Evolutionary conservation across 2,888 invertebrate species (phyloP), one percentile per base, ranked within the genome.

Genomic region (Anagyrus pseudococci): DNA sequence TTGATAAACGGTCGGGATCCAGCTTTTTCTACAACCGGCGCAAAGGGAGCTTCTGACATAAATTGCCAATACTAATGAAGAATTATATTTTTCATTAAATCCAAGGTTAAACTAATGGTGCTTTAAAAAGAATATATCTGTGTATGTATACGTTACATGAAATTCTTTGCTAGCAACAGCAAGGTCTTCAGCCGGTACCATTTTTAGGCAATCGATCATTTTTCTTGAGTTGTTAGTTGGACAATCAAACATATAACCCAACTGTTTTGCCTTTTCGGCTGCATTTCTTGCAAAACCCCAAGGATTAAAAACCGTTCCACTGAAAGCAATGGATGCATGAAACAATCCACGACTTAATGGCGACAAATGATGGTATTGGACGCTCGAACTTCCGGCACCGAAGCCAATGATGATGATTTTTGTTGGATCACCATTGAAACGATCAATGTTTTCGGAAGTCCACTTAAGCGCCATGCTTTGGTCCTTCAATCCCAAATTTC

Each of bases 401-500:
- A 52, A 52, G 19, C 59, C 59, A 1, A 23, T 17, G 22, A 59
- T 37, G 13, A 25, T 46, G 0, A 59, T 23, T 10, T 22, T 19
- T 3, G 4, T 10, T 3, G 19, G 17, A 25, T 59, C 53, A 10
- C 59, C 59, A 2, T 40, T 25, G 19, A 59, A 59, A 4, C 15
- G 22, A 13, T 7, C n/a, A 4, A 52, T 46, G 20, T 59, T 53
- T 3, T 53, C 33, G 8, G 22, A 22, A 1, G 40, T 37, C 59
- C 52, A 59, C 2, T 15, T 25, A 15, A 59, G 20, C 1, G 59
- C 59, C 37, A 53, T 17, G 4, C 33, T 37, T 19, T 59, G 59
- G 23, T 59, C 59, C 17, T 59, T 59, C 19, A 59, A 17, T 6
- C 59, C 59, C 20, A 59, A 10, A 26, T 59, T 59, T 1, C 59